Conservation (phyloP, 2,113 vertebrate genomes). For the Opisthocomus hoazin region DNA sequence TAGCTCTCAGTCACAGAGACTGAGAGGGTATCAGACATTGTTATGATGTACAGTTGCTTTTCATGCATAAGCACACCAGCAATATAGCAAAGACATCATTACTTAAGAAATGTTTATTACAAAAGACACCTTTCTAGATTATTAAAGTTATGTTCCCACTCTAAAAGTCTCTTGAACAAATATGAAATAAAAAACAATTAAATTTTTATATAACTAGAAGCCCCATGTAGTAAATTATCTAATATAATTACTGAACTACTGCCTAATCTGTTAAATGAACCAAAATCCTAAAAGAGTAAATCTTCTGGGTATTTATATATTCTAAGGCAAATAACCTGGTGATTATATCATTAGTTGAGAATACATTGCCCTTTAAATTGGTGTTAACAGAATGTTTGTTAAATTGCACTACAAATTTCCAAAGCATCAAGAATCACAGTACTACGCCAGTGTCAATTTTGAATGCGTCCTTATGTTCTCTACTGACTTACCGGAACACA, state of each 20-base stretch:
- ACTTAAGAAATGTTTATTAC: slow-evolving; percentile 44
- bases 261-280: slow-evolving; percentile 3
- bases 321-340: neutral
- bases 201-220: neutral
- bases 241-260: neutral
- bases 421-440: neutral
- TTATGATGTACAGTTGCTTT: neutral
- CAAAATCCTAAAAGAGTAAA: neutral
- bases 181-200: neutral
- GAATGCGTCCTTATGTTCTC: neutral
- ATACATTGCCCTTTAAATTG: neutral
- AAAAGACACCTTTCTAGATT: slow-evolving; percentile 1
- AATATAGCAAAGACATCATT: slow-evolving; percentile 23
- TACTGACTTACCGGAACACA: neutral
- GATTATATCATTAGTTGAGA: neutral
- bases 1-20: neutral
- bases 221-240: neutral
- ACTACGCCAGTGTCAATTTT: neutral
- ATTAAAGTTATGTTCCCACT: neutral
- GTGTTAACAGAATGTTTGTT: neutral
- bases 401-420: neutral
- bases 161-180: neutral
- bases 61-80: neutral
- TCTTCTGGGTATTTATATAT: neutral
- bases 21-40: neutral